Evolutionary conservation across 1,140 invertebrate genomes (phyloP).

Genomic region (Drosophila arawakana): DNA sequence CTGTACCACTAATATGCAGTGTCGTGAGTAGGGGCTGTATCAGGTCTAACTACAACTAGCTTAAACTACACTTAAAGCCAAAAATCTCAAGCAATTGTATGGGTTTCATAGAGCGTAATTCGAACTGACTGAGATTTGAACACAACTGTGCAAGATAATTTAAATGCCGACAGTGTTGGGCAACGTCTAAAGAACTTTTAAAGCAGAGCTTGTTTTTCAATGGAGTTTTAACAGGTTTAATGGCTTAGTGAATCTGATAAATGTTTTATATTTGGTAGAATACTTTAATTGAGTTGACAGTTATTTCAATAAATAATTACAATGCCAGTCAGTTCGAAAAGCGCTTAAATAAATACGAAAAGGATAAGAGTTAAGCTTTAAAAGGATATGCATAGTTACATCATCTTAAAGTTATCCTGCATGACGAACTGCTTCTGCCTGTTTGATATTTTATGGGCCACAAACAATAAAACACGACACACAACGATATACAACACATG

Average conservation of each 20-base stretch:
- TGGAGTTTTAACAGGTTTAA: too few relatives aligned
- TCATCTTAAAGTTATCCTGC: constrained; percentile 80
- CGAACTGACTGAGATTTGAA: constrained; percentile 8
- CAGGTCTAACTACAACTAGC: constrained; percentile 7
- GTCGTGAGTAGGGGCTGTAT: not conserved
- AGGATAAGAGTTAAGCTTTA: not conserved
- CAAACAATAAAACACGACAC: constrained; percentile 36
- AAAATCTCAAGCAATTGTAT: constrained; percentile 8
- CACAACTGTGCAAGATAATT: not conserved
- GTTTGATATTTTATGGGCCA: constrained; percentile 8
- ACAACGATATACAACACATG: constrained; percentile 16
- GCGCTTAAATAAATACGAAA: not conserved
- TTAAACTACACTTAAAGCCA: constrained; percentile 12
- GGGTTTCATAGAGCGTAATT: not conserved
- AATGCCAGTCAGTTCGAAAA: not conserved
- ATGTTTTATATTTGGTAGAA: too few relatives aligned
- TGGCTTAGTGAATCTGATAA: too few relatives aligned
- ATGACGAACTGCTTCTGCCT: constrained; percentile 82
- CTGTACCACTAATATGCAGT: too few relatives aligned
- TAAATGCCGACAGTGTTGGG: constrained; percentile 7
- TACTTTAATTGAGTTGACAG: too few relatives aligned
- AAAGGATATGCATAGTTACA: constrained; percentile 61
- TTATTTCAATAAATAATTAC: too few relatives aligned
- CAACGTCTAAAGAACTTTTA: too few relatives aligned
- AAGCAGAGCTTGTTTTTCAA: too few relatives aligned